Percentiles rank a stretch among this genome's conserved stretches.
These are phyloP conservation scores for Actenoides hombroni DNA, from an alignment of 2,113 vertebrate genomes.

Conservation along the genomic window DNA sequence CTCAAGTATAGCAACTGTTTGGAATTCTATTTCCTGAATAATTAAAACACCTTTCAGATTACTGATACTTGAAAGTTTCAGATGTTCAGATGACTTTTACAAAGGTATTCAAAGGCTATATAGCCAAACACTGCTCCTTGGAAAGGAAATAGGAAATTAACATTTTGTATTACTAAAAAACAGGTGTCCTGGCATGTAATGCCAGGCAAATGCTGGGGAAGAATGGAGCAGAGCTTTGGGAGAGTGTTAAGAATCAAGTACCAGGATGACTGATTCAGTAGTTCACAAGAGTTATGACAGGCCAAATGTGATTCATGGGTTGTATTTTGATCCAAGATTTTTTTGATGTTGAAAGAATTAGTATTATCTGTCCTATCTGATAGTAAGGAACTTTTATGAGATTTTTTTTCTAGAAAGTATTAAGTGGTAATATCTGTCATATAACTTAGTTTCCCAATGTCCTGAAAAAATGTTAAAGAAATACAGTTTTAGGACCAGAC, in stretches of 20 bases:
- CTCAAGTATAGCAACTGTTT: neutral
- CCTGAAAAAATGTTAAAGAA: neutral
- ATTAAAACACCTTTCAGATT: neutral
- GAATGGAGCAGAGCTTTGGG: neutral
- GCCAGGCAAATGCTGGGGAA: neutral
- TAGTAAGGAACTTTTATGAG: neutral
- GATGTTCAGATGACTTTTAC: neutral
- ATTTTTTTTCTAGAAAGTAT: neutral
- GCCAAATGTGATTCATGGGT: neutral
- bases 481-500: neutral
- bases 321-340: neutral
- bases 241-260: neutral
- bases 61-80: neutral
- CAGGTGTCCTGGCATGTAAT: neutral
- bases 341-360: neutral
- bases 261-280: neutral
- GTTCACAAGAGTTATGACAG: neutral
- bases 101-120: neutral
- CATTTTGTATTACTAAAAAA: slow-evolving; percentile 16
- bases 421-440: neutral
- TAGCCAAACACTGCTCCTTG: neutral
- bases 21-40: neutral
- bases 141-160: neutral
- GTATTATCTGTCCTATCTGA: neutral
- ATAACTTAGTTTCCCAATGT: neutral